phyloP scores from a whole-genome alignment of 2,888 invertebrate species.

The Drosophila algonquin region DNA sequence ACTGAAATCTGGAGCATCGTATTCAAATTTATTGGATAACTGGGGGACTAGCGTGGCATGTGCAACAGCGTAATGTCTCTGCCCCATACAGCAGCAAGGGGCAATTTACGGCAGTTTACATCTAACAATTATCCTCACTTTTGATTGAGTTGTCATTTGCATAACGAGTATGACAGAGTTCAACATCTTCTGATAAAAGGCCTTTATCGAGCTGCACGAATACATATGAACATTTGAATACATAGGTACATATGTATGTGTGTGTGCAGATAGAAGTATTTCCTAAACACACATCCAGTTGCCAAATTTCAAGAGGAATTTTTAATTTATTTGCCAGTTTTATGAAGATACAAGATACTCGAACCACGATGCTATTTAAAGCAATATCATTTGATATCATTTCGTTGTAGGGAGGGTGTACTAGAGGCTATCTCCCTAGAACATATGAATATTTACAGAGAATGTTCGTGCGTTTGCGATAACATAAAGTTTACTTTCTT shows the following conservation, averaged over 20 bases:
- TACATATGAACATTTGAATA: too few relatives aligned
- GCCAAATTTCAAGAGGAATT: background rate
- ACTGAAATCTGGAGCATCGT: conserved; percentile 10
- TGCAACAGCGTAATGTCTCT: conserved; percentile 20
- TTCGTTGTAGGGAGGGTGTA: conserved; percentile 33
- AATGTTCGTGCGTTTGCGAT: conserved; percentile 27
- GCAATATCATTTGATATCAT: conserved; percentile 58
- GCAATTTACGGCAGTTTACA: conserved; percentile 26
- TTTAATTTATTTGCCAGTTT: conserved; percentile 41
- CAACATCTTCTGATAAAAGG: conserved; percentile 6
- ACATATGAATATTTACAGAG: background rate
- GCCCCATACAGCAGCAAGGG: conserved; percentile 8
- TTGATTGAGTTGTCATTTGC: conserved; percentile 43
- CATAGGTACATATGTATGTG: too few relatives aligned
- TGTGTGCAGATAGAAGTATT: background rate
- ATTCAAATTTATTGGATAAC: conserved; percentile 26
- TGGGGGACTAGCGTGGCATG: conserved; percentile 20
- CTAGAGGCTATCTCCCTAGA: conserved; percentile 46
- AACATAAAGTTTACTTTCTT: conserved; percentile 28
- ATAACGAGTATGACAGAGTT: conserved; percentile 26
- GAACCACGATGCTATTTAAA: conserved; percentile 63
- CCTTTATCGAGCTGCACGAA: conserved; percentile 14
- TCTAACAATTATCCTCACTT: conserved; percentile 28
- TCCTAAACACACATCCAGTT: background rate
- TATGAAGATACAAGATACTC: conserved; percentile 12